Evolutionary conservation across 2,888 invertebrate species (phyloP).

Genomic region (Drosophila neutralis): DNA sequence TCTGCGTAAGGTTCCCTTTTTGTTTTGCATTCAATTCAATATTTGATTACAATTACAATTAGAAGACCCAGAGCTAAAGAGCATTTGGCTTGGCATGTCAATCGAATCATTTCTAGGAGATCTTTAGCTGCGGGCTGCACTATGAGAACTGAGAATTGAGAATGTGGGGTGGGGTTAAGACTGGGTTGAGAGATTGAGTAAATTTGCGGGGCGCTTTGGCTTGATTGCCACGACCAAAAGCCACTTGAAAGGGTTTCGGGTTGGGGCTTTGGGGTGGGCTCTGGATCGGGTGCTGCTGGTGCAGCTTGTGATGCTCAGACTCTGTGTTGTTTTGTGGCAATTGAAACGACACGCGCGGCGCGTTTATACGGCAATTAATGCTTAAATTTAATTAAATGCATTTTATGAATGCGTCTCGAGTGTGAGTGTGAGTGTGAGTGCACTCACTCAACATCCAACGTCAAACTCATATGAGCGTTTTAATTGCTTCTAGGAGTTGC

Average conservation of each 20-base stretch:
- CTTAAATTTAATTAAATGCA: constrained; percentile 78
- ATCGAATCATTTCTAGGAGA: constrained; percentile 62
- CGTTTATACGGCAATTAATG: constrained; percentile 73
- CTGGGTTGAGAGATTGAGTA: background rate
- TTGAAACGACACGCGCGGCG: constrained; percentile 75
- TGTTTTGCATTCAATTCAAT: constrained; percentile 38
- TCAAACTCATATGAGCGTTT: constrained; percentile 26
- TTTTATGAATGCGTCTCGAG: constrained; percentile 27
- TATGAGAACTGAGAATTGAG: constrained; percentile 11
- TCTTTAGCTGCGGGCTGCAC: constrained; percentile 66
- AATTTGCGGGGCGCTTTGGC: constrained; percentile 22
- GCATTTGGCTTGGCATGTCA: constrained; percentile 35
- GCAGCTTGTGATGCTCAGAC: constrained; percentile 1
- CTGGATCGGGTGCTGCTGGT: background rate
- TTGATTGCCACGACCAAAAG: constrained; percentile 46
- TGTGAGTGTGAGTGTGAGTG: constrained; percentile 28
- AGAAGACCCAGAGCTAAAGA: constrained; percentile 7
- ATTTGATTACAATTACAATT: constrained; percentile 48
- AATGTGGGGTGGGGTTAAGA: constrained; percentile 1
- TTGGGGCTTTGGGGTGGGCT: constrained; percentile 1
- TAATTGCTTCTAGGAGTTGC: constrained; percentile 49
- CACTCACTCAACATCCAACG: constrained; percentile 37
- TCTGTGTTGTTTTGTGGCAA: constrained; percentile 46
- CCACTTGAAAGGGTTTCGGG: constrained; percentile 75
- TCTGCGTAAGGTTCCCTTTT: constrained; percentile 2